These are phyloP conservation scores for Craniophora ligustri DNA, from an alignment of 2,888 invertebrate genomes.

Conservation along the genomic window DNA sequence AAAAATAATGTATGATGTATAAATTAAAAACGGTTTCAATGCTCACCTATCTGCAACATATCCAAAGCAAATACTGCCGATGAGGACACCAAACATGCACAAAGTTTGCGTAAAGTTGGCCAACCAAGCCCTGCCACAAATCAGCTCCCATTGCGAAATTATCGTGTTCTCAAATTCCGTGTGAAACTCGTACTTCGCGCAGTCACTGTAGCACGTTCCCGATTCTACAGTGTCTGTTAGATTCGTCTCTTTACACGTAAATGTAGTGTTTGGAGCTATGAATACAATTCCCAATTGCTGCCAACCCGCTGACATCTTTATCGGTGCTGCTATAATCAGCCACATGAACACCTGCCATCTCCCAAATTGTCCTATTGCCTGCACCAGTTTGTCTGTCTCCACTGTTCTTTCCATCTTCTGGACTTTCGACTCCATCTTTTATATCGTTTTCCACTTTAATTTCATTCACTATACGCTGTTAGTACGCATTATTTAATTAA, in stretches of 20 bases:
- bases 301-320: slow-evolving; percentile 92
- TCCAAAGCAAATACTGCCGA: slow-evolving; percentile 91
- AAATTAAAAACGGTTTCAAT: not conserved
- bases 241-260: slow-evolving; percentile 75
- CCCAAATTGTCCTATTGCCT: slow-evolving; percentile 82
- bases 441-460: slow-evolving; percentile 8
- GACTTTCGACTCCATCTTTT: slow-evolving; percentile 8
- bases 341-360: slow-evolving; percentile 90
- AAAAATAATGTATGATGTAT: no score
- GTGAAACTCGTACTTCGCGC: slow-evolving; percentile 86
- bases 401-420: slow-evolving; percentile 8
- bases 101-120: slow-evolving; percentile 91
- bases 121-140: slow-evolving; percentile 89
- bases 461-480: slow-evolving; percentile 8
- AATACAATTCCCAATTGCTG: slow-evolving; percentile 91
- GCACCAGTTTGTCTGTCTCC: slow-evolving; percentile 56
- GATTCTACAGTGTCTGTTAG: slow-evolving; percentile 66
- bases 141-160: slow-evolving; percentile 91
- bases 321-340: slow-evolving; percentile 87
- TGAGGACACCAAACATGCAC: slow-evolving; percentile 91
- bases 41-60: slow-evolving; percentile 91
- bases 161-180: slow-evolving; percentile 90
- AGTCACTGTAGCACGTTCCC: slow-evolving; percentile 83
- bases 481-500: slow-evolving; percentile 3
- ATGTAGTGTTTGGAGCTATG: slow-evolving; percentile 89